Evolutionary conservation across 2,888 invertebrate species (phyloP), one percentile per base, ranked within the genome.

Genomic region (Ceriagrion tenellum): DNA sequence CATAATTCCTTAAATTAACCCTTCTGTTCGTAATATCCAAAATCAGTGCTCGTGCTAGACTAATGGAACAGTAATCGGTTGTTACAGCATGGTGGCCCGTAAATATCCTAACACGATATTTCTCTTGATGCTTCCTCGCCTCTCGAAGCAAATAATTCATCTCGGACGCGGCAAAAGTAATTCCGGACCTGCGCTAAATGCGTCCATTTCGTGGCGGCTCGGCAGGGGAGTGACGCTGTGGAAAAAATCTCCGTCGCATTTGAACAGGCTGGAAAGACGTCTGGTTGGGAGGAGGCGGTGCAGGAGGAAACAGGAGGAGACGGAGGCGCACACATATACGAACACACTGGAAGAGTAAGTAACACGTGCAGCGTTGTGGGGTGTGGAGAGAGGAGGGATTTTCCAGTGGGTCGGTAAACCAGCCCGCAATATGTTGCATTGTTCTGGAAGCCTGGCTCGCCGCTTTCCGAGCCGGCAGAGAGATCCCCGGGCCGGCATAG

Each of bases 401-500:
- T 81, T 4, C 81, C 30, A 35, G 81, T 35, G 81, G 81, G 81
- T 81, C 30, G 81, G 81, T 81, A 81, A 81, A 81, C 81, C 81
- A 81, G 18, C 81, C 35, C 81, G 81, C 81, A 81, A 35, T 81
- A 69, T 69, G 69, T 69, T 81, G 81, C 81, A 81, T 81, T 81
- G 81, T 81, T 81, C 30, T 81, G 81, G 81, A 35, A 81, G 81
- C 35, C 30, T 47, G 10, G 81, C 30, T 69, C 16, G 13, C 81
- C 30, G 81, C 13, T 69, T n/a, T 69, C 69, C n/a, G 23, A 26
- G n/a, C 10, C 69, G n/a, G n/a, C 26, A 69, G 81, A 35, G 69
- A 69, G 69, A 69, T 26, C 69, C 47, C 47, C 47, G 47, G 26
- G 26, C 26, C 13, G 35, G 12, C 6, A 35, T 13, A 35, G 13